These are phyloP conservation scores for Carassius gibelio DNA, from an alignment of 2,113 vertebrate species.

Conservation along the genomic window DNA sequence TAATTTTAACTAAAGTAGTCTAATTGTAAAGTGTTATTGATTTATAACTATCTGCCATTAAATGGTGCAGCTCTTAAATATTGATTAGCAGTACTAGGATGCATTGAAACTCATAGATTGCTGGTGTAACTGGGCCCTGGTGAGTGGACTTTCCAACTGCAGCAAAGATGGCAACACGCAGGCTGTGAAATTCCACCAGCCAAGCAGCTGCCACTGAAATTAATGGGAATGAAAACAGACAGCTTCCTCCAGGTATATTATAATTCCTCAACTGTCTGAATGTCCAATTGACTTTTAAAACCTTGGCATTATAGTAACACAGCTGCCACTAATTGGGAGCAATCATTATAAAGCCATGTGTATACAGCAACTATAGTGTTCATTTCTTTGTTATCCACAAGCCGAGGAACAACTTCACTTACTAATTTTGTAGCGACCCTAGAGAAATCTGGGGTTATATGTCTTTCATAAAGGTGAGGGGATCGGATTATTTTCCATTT, in stretches of 20 bases:
- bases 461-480: not conserved
- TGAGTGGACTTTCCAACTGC: not conserved
- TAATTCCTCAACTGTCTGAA: not conserved
- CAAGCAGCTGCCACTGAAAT: not conserved
- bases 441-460: not conserved
- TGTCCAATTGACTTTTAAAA: conserved; percentile 6
- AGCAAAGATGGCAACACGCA: not conserved
- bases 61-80: not conserved
- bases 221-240: not conserved
- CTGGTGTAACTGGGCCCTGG: not conserved
- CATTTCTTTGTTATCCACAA: not conserved
- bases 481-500: not conserved
- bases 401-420: not conserved
- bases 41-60: not conserved
- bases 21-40: too few relatives aligned
- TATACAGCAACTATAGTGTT: not conserved
- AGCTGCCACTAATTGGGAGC: not conserved
- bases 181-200: not conserved
- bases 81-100: not conserved
- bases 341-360: not conserved
- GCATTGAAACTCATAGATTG: not conserved
- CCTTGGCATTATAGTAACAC: conserved; percentile 8
- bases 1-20: too few relatives aligned
- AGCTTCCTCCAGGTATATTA: conserved; percentile 2
- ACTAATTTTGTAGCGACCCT: not conserved